These are phyloP conservation scores for Eupithecia centaureata DNA, from an alignment of 2,888 invertebrate species.

Conservation along the genomic window DNA sequence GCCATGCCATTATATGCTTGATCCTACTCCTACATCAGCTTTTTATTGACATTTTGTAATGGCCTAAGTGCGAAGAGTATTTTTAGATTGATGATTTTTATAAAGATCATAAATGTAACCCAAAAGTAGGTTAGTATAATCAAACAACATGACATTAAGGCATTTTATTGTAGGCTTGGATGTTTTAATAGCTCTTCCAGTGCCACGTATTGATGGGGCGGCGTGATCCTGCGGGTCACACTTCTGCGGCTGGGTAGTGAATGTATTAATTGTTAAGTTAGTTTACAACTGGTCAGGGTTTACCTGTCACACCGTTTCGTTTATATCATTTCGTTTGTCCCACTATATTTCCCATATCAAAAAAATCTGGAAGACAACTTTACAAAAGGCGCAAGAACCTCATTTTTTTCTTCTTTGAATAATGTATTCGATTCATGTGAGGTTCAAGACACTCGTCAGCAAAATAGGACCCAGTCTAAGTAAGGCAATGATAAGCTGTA, in stretches of 20 bases:
- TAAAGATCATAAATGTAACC: background rate
- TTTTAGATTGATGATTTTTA: constrained; percentile 14
- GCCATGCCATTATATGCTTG: constrained; percentile 54
- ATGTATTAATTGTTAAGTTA: too few species aligned
- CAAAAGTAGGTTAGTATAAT: background rate
- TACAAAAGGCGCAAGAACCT: background rate
- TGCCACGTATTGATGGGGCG: background rate
- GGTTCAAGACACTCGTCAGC: background rate
- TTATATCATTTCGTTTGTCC: too few species aligned
- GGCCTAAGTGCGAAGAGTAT: constrained; percentile 27
- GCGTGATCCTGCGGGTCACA: background rate
- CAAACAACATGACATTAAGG: background rate
- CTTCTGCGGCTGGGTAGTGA: background rate
- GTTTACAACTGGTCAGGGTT: background rate
- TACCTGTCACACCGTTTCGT: background rate
- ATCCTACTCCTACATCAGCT: constrained; percentile 45
- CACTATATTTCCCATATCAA: too few species aligned
- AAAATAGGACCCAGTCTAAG: background rate
- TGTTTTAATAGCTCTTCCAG: background rate
- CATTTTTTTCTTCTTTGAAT: background rate
- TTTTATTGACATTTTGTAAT: constrained; percentile 46
- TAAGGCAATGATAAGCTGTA: background rate
- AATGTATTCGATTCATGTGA: background rate
- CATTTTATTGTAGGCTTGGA: background rate
- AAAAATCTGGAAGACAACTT: background rate